phyloP scores from a whole-genome alignment of 2,797 vertebrate species.

The Morus bassanus region DNA sequence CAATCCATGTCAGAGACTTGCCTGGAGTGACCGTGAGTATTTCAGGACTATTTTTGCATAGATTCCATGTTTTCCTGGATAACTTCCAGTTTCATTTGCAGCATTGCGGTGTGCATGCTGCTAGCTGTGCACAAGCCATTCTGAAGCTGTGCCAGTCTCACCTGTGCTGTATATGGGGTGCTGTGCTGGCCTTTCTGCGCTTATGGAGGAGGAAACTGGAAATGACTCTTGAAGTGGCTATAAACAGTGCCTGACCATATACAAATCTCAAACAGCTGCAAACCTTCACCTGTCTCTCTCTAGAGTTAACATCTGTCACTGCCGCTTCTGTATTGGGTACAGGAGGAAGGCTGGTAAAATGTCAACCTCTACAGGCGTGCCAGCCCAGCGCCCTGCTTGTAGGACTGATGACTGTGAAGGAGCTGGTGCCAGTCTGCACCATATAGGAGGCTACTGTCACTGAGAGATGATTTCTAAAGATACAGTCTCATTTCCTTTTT shows the following conservation, averaged over 20 bases:
- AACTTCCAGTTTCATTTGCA: neutral
- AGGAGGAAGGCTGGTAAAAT: neutral
- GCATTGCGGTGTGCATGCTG: neutral
- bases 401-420: neutral
- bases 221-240: neutral
- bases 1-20: neutral
- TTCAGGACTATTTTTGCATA: neutral
- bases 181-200: neutral
- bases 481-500: neutral
- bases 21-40: slow-evolving; percentile 53
- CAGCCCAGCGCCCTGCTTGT: neutral
- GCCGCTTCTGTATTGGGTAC: neutral
- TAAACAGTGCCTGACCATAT: neutral
- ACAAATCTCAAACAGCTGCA: neutral
- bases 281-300: neutral
- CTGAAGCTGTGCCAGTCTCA: neutral
- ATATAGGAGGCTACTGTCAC: neutral
- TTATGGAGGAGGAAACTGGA: neutral
- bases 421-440: neutral
- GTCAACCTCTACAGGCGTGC: neutral
- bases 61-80: neutral
- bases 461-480: neutral
- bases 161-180: neutral
- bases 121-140: neutral
- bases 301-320: neutral